phyloP scores from a whole-genome alignment of 2,113 vertebrate genomes.

The Urocitellus parryii region DNA sequence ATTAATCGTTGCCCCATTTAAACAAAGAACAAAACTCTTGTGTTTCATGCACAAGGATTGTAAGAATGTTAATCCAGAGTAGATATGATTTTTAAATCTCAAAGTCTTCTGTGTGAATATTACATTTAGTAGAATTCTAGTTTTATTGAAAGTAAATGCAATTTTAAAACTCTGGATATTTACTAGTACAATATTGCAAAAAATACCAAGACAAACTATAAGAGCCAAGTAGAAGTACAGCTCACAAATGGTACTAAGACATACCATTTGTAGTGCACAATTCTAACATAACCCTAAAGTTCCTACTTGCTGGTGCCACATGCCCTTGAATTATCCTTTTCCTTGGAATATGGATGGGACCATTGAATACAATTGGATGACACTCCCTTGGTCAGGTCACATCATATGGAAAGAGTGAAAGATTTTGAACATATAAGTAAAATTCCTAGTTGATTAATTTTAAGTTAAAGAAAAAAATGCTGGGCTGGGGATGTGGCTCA shows the following conservation, averaged over 20 bases:
- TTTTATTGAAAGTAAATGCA: conserved; percentile 54
- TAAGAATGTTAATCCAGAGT: conserved; percentile 7
- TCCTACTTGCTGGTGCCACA: not conserved
- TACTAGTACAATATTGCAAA: not conserved
- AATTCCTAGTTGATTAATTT: conserved; percentile 24
- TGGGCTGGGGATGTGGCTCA: no score
- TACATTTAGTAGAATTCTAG: conserved; percentile 33
- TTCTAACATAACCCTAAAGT: not conserved
- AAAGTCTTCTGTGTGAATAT: not conserved
- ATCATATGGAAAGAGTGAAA: not conserved
- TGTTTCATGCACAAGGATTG: not conserved
- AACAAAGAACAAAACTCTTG: conserved; percentile 41
- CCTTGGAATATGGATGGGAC: not conserved
- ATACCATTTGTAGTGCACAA: not conserved
- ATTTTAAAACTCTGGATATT: not conserved
- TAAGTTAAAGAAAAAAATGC: conserved; percentile 10
- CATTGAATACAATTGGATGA: not conserved
- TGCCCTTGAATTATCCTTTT: not conserved
- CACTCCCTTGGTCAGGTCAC: not conserved
- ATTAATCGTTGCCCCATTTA: not conserved
- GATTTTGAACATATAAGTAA: conserved; percentile 50
- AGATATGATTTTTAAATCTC: conserved; percentile 62
- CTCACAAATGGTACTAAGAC: not conserved
- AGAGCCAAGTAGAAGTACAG: conserved; percentile 6
- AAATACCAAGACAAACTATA: conserved; percentile 7